Base-by-base conservation (phyloP, 2,888 invertebrate species). In the Protodeltote pygarga region DNA sequence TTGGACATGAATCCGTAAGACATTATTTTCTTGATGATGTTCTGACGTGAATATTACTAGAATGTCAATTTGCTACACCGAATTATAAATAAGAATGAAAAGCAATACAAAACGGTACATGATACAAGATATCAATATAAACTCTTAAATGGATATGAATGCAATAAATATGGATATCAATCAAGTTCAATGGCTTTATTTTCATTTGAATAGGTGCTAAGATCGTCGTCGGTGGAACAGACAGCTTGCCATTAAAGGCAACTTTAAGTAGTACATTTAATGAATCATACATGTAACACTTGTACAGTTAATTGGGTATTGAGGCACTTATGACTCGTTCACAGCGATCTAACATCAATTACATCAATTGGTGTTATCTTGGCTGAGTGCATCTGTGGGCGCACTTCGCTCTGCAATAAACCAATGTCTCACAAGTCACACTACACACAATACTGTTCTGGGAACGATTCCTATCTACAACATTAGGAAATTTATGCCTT, bases 331-430 rank as follows among this genome's bases (percentile, higher is more conserved):
- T 46, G 59, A 65, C 58, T 73, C 65, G 72, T 69, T 68, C 65
- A 61, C 65, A 65, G 73, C 62, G 66, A 70, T 76, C 72, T 65
- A 65, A 66, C 77, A 72, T 76, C 77, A 81, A 83, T 85, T 83
- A 83, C 71, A 73, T 73, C 67, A 78, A 82, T 81, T 79, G 67
- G 72, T 75, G 66, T 79, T 81, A 79, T 80, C 74, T 74, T 64
- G 52, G 51, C 54, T 50, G 65, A 76, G 74, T 68, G 65, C 71
- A 65, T 75, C 49, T 59, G 75, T 73, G 67, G 62, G 55, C 65
- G 60, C 74, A 65, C 69, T 77, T 72, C 58, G 64, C 69, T 71
- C 63, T 68, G 59, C 44, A 61, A 55, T 53, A 62, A 60, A 53
- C 27, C 41, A 27, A 50, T 61, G 67, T 64, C 68, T 69, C 69